These are phyloP conservation scores for Lasiurus cinereus DNA, from an alignment of 2,113 vertebrate species.

Conservation along the genomic window DNA sequence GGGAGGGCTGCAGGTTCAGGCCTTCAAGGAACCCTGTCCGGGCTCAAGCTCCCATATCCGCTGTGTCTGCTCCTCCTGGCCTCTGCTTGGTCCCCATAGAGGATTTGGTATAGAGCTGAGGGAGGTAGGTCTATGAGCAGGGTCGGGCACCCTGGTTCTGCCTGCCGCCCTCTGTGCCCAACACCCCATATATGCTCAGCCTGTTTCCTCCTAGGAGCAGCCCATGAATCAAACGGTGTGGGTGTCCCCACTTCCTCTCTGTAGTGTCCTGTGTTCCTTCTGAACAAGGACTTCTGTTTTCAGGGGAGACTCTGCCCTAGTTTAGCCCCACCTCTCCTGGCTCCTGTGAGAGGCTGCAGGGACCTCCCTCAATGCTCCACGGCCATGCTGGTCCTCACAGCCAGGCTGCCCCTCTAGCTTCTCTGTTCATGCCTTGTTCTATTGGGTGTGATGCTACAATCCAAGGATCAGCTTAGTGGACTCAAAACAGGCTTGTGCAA, in stretches of 20 bases:
- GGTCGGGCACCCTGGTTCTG: rapidly evolving
- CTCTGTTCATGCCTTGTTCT: rapidly evolving
- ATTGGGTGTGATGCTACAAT: neutral
- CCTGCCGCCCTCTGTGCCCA: rapidly evolving
- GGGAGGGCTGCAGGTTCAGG: neutral
- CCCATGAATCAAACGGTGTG: rapidly evolving
- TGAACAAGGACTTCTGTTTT: neutral
- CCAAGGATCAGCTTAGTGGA: neutral
- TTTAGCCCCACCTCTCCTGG: neutral
- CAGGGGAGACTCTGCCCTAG: too few species aligned
- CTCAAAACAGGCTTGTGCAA: neutral
- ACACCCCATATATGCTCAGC: neutral
- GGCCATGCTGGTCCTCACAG: rapidly evolving
- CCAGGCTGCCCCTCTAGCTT: neutral
- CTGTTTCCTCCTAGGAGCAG: neutral
- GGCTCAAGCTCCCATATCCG: neutral
- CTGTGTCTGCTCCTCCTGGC: neutral
- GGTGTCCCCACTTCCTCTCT: neutral
- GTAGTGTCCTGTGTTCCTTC: too few species aligned
- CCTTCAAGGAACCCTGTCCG: neutral
- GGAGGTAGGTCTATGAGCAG: neutral
- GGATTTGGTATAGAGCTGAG: too few species aligned
- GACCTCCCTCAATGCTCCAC: neutral
- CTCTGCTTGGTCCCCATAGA: neutral
- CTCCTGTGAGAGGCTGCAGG: neutral